Conservation (phyloP, 1,140 invertebrate species). For the Drosophila dunni region DNA sequence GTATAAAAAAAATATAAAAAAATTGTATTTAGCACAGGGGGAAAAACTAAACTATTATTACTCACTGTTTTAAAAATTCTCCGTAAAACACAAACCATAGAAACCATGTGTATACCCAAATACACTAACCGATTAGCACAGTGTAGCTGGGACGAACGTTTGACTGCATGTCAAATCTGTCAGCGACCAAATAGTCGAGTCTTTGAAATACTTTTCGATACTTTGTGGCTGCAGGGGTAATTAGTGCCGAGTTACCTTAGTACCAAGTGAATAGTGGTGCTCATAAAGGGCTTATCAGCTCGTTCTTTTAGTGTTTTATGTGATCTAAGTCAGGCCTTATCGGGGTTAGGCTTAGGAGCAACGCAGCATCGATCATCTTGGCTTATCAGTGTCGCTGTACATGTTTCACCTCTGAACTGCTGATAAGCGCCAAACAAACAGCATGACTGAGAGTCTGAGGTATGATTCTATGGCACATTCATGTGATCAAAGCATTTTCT, state of each 20-base stretch:
- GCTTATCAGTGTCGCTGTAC: slow-evolving; percentile 14
- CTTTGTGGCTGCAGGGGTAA: slow-evolving; percentile 19
- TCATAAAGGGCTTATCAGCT: not conserved
- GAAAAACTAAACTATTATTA: too few species aligned
- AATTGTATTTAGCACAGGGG: too few species aligned
- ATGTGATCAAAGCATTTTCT: slow-evolving; percentile 47
- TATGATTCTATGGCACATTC: not conserved
- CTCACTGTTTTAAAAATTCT: too few species aligned
- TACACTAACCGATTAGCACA: too few species aligned
- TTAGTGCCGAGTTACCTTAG: slow-evolving; percentile 37
- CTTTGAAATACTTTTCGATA: not conserved
- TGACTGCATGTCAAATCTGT: slow-evolving; percentile 4
- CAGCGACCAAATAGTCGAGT: slow-evolving; percentile 14
- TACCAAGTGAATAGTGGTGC: slow-evolving; percentile 5
- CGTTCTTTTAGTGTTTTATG: not conserved
- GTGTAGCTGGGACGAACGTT: slow-evolving; percentile 17
- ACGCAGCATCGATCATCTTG: not conserved
- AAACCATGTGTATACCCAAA: too few species aligned
- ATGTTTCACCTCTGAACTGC: slow-evolving; percentile 5
- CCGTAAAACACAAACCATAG: too few species aligned
- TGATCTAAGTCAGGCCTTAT: slow-evolving; percentile 2
- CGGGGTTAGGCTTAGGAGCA: not conserved
- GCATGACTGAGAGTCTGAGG: not conserved
- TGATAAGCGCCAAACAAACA: slow-evolving; percentile 11
- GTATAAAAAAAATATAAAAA: too few species aligned